Evolutionary conservation across 2,113 vertebrate species (phyloP), one percentile per base, ranked within the genome.

Genomic region (Egretta garzetta): DNA sequence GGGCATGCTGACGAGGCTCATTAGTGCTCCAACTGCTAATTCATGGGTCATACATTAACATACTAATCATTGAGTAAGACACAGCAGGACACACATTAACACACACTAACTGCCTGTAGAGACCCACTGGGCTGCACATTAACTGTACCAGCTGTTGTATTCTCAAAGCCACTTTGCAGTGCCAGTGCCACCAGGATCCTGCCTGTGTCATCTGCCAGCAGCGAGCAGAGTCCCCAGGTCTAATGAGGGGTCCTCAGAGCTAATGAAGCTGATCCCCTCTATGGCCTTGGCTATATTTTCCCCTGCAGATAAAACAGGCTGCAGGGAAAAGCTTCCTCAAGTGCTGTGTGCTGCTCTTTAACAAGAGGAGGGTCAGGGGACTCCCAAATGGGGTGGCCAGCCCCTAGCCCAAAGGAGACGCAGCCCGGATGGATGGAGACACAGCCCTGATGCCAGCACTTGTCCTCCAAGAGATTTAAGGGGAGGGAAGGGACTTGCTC

Each of bases 61-160:
- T 62, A 39, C 33, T 92, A 45, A 88, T 92, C 92, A 67, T 37
- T 62, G 93, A 90, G 88, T 30, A 83, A 49, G 92, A 47, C 80
- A 39, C 96, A 96, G 96, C 96, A 26, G 95, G 97, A 90, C 90
- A 77, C 26, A 24, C 88, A 71, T 93, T 96, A 95, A 95, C 96
- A 90, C 90, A 27, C 71, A 3, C 90, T 76, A 33, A 60, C 85
- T 56, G 91, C 90, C 74, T 66, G 73, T 5, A 52, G 80, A 93
- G 82, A 90, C 58, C 79, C 90, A 74, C 71, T 19, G 82, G 79
- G 95, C 70, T 91, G 87, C 8, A 3, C 45, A 23, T 92, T 73
- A 66, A 53, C 79, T 26, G 43, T 14, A 66, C 90, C 97, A 92
- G 94, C 90, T 92, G 95, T 2, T 84, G 79, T 6, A 26, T 2